phyloP scores from a whole-genome alignment of 2,797 vertebrate genomes.

The Melopsittacus undulatus region DNA sequence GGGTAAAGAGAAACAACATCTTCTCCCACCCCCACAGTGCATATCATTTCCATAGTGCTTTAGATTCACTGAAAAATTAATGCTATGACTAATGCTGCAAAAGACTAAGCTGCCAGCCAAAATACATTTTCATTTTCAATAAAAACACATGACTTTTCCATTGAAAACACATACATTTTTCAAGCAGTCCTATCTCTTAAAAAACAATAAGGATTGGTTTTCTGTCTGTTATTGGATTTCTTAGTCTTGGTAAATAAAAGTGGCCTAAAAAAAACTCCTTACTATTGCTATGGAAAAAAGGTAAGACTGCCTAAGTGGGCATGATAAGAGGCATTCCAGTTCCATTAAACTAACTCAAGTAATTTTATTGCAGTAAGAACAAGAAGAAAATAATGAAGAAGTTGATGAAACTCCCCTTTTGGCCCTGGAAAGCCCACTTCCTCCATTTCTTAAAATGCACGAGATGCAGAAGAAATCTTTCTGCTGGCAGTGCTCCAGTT shows the following conservation, averaged over 20 bases:
- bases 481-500: background rate
- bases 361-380: background rate
- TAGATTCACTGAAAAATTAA: background rate
- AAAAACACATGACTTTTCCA: background rate
- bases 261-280: background rate
- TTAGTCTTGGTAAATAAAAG: background rate
- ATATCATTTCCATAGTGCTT: background rate
- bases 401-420: slow-evolving; percentile 1
- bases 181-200: background rate
- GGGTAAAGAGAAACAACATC: background rate
- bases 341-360: slow-evolving; percentile 7
- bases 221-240: background rate
- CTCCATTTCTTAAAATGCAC: background rate
- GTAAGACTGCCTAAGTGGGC: background rate
- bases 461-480: background rate
- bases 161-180: background rate
- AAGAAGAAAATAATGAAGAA: slow-evolving; percentile 8
- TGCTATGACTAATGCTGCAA: background rate
- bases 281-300: background rate
- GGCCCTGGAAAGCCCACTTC: background rate
- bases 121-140: background rate
- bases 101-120: background rate
- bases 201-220: background rate
- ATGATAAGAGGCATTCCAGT: background rate
- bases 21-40: background rate